phyloP scores from a whole-genome alignment of 2,888 invertebrate genomes.

The Noctua janthe region DNA sequence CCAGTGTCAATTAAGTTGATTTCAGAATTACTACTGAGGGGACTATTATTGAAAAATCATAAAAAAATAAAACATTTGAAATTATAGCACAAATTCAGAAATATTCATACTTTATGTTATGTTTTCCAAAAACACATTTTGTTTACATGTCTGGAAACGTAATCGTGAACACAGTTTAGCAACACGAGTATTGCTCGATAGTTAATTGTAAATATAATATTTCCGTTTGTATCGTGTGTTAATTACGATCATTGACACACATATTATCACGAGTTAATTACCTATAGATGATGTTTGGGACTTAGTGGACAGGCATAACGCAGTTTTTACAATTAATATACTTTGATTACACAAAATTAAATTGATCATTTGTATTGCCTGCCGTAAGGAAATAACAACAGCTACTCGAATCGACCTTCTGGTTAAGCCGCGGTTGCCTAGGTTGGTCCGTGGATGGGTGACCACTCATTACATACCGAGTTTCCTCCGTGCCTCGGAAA shows the following conservation, averaged over 20 bases:
- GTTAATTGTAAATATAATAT: constrained; percentile 10
- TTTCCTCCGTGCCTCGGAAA: background rate
- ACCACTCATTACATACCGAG: background rate
- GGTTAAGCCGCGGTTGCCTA: background rate
- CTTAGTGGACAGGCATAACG: background rate
- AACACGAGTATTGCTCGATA: constrained; percentile 22
- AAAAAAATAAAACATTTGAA: background rate
- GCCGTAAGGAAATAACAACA: background rate
- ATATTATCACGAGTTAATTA: constrained; percentile 9
- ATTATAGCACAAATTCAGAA: background rate
- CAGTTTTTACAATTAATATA: constrained; percentile 7
- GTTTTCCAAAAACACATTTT: background rate
- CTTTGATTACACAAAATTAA: background rate
- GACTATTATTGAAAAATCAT: background rate
- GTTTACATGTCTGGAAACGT: background rate
- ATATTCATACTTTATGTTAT: background rate
- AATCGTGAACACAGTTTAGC: background rate
- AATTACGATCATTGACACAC: constrained; percentile 41
- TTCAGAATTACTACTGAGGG: background rate
- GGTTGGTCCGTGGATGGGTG: background rate
- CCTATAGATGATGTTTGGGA: background rate
- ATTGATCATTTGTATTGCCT: background rate
- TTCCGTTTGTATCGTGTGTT: constrained; percentile 23
- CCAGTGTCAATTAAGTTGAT: background rate
- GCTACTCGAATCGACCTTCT: background rate